Evolutionary conservation across 2,797 vertebrate genomes (phyloP), one percentile per base, ranked within the genome.

Genomic region (Mormyrops boulengeri): DNA sequence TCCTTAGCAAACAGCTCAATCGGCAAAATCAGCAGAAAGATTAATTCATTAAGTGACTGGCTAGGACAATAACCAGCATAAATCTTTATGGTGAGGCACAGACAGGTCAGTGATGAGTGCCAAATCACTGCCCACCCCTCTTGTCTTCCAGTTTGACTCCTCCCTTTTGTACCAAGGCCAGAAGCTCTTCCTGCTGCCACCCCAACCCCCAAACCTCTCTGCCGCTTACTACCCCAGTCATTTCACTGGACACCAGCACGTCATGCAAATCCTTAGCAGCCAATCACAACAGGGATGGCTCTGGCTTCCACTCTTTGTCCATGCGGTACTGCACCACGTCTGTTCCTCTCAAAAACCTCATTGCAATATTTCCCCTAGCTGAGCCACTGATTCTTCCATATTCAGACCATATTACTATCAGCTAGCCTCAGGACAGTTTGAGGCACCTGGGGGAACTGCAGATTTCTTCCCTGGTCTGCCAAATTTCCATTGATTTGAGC

Each of bases 391-490:
- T 80, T 38, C 73, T 41, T 38, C 73, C 73, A 80, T 80, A 44
- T 44, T 80, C 73, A 80, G 14, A 38, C 62, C 11, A 80, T 38
- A 80, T 80, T 41, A 80, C 73, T 44, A 80, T 80, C 14, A 80
- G 38, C 69, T 77, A 77, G 69, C 73, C 73, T 80, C 73, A 80
- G 73, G 73, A 80, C 14, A 80, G 73, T 80, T 38, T 38, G 73
- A 80, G 17, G 38, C 34, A 80, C 73, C 34, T 80, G 38, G 73
- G 73, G 38, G 73, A 80, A 30, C 73, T 8, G 73, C 73, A 44
- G 34, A 38, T 80, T 19, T 38, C 38, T 38, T 80, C 73, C 73
- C 38, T 44, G 73, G 34, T 80, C 34, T 80, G 73, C 34, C 73
- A 69, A 69, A 69, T 80, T 80, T 26, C 34, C 73, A 80, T 80